A percentile compares a stretch with the other conserved stretches of the same genome.
Evolutionary conservation across 2,888 invertebrate genomes (phyloP).

Genomic region (Lasioglossum figueresi): DNA sequence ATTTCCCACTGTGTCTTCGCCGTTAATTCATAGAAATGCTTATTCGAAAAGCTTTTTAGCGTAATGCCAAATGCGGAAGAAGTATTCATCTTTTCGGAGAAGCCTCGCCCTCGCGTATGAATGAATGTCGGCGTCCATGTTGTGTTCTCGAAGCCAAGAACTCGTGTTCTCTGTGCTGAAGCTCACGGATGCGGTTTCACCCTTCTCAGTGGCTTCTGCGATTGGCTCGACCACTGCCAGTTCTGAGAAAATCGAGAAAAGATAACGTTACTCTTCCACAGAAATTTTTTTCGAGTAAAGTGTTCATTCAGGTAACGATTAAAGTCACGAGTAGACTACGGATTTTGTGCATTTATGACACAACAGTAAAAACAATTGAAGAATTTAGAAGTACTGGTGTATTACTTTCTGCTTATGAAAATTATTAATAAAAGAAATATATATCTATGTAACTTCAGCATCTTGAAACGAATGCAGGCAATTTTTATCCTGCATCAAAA

Average conservation of each 20-base stretch:
- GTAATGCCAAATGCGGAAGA: slow-evolving; percentile 97
- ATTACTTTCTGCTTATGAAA: not conserved
- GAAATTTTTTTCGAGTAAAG: not conserved
- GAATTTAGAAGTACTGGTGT: not conserved
- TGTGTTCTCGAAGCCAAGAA: slow-evolving; percentile 96
- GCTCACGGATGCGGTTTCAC: slow-evolving; percentile 89
- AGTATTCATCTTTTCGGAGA: slow-evolving; percentile 95
- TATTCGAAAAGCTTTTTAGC: slow-evolving; percentile 93
- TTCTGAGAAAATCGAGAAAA: slow-evolving; percentile 69
- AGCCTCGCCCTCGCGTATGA: slow-evolving; percentile 95
- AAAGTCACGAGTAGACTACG: not conserved
- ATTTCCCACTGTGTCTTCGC: not conserved
- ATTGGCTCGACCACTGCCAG: slow-evolving; percentile 85
- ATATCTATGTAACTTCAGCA: too few species aligned
- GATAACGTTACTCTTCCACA: not conserved
- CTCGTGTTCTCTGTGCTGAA: slow-evolving; percentile 97
- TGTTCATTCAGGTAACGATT: not conserved
- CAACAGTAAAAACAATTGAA: not conserved
- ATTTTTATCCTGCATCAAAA: too few species aligned
- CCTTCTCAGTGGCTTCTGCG: slow-evolving; percentile 88
- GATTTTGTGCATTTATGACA: not conserved
- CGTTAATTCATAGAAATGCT: slow-evolving; percentile 77
- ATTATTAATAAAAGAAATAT: too few species aligned
- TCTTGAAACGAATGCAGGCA: too few species aligned
- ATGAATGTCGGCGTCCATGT: slow-evolving; percentile 96